Conservation (phyloP, 2,797 vertebrate species). For the Dallia pectoralis region DNA sequence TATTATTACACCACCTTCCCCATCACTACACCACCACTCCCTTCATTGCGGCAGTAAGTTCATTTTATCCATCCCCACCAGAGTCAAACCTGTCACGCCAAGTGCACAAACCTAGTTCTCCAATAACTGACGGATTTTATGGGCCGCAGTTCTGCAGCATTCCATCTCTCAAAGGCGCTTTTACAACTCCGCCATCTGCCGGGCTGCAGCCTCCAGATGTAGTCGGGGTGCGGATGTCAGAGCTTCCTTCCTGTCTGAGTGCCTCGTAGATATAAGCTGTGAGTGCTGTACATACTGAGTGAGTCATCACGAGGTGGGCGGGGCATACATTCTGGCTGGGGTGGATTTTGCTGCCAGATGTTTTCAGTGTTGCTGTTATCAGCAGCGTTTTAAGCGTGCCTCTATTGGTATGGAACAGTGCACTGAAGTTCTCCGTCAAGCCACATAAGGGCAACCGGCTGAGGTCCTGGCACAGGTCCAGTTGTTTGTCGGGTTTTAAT, state of each 20-base stretch:
- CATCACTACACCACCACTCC: too few species aligned
- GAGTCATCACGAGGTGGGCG: not conserved
- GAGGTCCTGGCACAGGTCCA: not conserved
- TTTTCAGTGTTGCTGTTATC: not conserved
- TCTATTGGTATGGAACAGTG: not conserved
- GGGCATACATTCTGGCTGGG: not conserved
- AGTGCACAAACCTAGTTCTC: too few species aligned
- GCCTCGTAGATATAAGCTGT: not conserved
- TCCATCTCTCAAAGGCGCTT: not conserved
- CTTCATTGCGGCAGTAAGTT: too few species aligned
- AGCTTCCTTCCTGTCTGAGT: not conserved
- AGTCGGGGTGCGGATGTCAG: not conserved
- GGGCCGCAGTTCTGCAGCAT: not conserved
- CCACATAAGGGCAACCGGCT: not conserved
- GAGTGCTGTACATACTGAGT: not conserved
- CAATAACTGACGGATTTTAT: not conserved
- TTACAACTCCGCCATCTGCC: not conserved
- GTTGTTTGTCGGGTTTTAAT: not conserved
- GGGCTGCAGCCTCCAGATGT: not conserved
- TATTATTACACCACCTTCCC: too few species aligned
- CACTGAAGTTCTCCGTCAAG: not conserved
- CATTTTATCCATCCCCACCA: too few species aligned
- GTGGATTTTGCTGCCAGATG: too few species aligned
- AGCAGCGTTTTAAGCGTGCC: not conserved
- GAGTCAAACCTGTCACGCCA: too few species aligned